Evolutionary conservation across 2,888 invertebrate genomes (phyloP).

Genomic region (Anoplius nigerrimus): DNA sequence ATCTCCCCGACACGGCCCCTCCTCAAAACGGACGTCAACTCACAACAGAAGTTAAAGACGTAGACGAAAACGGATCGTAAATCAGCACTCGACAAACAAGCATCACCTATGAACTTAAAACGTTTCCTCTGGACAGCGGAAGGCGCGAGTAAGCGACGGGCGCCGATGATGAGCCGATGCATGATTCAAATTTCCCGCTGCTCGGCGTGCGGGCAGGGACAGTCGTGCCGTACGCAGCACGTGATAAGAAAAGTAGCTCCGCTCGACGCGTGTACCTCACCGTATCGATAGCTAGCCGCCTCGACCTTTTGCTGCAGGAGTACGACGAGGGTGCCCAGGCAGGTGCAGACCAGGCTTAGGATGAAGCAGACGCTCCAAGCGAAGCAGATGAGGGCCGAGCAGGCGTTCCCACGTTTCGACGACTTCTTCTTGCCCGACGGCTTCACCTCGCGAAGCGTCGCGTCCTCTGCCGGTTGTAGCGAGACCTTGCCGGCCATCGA

Average conservation of each 20-base stretch:
- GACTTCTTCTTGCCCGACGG: conserved; percentile 10
- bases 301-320: conserved; percentile 58
- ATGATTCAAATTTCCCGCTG: background rate
- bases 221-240: too few relatives aligned
- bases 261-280: conserved; percentile 25
- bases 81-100: background rate
- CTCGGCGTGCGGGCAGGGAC: background rate
- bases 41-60: too few relatives aligned
- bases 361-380: conserved; percentile 62
- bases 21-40: too few relatives aligned
- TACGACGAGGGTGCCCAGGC: conserved; percentile 57
- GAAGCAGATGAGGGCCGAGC: conserved; percentile 50
- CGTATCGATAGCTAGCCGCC: conserved; percentile 33
- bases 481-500: conserved; percentile 2
- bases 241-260: too few relatives aligned
- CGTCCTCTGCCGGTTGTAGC: conserved; percentile 31
- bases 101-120: background rate
- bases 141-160: background rate
- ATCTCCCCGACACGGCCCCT: too few relatives aligned
- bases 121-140: background rate
- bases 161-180: background rate
- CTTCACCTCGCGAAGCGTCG: conserved; percentile 18
- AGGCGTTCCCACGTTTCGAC: conserved; percentile 13
- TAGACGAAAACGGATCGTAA: too few relatives aligned
- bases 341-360: conserved; percentile 61